Evolutionary conservation across 92 coral and sea anemone species (phyloP), one percentile per base, ranked within the genome.

Genomic region (Umimayanthus chanpuru): DNA sequence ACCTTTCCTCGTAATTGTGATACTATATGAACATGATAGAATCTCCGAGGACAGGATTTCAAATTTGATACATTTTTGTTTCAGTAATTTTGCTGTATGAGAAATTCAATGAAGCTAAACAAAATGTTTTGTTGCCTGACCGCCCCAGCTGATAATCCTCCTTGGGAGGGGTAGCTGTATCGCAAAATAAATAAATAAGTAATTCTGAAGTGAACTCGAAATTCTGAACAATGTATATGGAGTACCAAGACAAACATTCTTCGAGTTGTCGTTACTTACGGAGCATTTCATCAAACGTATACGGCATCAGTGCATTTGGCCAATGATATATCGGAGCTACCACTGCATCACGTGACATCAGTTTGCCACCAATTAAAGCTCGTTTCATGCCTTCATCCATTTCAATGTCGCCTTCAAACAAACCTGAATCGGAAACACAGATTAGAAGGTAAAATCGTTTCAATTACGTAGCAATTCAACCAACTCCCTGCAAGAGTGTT

Each of bases 351-450:
- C 97, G 95, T 41, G 91, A 83, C 85, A 61, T 91, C 41, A 91
- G 79, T 41, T 85, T 86, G 28, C 90, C 93, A 71, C 93, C 86
- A 28, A 85, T 88, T 64, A 93, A 88, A 20, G 93, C 91, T 23
- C 86, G 75, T 66, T 85, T 83, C 82, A 87, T 91, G 73, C 83
- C 86, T 77, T 91, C 88, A 41, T 94, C 95, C 80, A 94, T 93
- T 9, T 85, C 86, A 70, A 94, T 94, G 65, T 94, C 97, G 38
- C 97, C 97, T 81, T 94, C 97, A 56, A 94, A 94, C 21, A 93
- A 88, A 75, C 86, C 97, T 88, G 72, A 3, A 76, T 29, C 32
- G 2, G 12, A 43, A 38, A 68, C 70, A 76, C 50, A 11, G 58
- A 53, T 53, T 12, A 53, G 58, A 85, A 70, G 53, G 61, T 3